Conservation (phyloP, 2,113 vertebrate genomes). For the Trichechus manatus region DNA sequence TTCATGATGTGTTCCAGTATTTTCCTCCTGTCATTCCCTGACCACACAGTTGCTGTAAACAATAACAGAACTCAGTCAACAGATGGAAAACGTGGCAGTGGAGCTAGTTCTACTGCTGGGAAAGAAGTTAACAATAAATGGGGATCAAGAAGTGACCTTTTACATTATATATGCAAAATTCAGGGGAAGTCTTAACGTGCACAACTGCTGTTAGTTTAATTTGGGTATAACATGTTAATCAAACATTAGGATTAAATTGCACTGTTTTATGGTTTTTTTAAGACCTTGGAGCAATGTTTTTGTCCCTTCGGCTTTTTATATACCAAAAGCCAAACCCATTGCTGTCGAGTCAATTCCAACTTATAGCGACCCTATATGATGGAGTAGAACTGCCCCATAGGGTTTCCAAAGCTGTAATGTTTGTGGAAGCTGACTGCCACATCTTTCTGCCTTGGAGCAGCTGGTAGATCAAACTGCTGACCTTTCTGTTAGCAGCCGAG, state of each 20-base stretch:
- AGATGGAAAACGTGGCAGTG: background rate
- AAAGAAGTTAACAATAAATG: slow-evolving; percentile 49
- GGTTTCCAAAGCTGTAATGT: background rate
- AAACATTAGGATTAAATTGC: background rate
- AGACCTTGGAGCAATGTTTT: background rate
- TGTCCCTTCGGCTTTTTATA: background rate
- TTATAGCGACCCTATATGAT: background rate
- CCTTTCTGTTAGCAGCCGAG: background rate
- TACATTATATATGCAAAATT: background rate
- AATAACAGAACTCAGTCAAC: slow-evolving; percentile 45
- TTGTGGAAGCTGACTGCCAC: too few species aligned
- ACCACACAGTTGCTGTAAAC: slow-evolving; percentile 27
- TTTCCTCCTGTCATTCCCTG: slow-evolving; percentile 5
- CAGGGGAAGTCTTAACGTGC: background rate
- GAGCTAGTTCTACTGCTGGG: slow-evolving; percentile 65
- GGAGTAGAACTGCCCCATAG: background rate
- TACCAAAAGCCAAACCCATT: background rate
- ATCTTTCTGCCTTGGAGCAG: background rate
- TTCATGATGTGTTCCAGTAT: background rate
- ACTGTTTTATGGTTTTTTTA: background rate
- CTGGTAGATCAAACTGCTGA: background rate
- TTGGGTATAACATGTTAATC: background rate
- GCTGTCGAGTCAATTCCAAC: background rate
- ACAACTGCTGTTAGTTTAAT: background rate
- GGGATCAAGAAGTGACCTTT: slow-evolving; percentile 56